These are phyloP conservation scores for Spodoptera frugiperda DNA, from an alignment of 1,140 invertebrate species.

Conservation along the genomic window DNA sequence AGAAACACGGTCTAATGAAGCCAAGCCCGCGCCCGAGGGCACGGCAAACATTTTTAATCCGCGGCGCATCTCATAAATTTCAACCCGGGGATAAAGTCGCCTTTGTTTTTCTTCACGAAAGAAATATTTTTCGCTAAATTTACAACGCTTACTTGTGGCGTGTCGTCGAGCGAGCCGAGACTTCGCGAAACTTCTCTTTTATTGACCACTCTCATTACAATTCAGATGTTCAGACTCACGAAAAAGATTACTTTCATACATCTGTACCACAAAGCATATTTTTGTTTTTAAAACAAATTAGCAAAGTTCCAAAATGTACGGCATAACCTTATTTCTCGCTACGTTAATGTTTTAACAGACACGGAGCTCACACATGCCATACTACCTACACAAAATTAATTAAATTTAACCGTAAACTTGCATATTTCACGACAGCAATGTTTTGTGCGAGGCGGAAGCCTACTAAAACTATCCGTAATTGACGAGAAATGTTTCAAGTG, in stretches of 20 bases:
- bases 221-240: conserved; percentile 53
- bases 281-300: not conserved
- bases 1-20: conserved; percentile 79
- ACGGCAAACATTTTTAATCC: conserved; percentile 83
- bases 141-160: conserved; percentile 66
- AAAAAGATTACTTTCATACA: conserved; percentile 35
- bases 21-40: conserved; percentile 72
- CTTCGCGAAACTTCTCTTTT: conserved; percentile 53
- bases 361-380: conserved; percentile 41
- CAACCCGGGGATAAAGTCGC: conserved; percentile 71
- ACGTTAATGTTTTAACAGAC: not conserved
- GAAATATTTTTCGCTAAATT: conserved; percentile 78
- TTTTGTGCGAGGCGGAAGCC: conserved; percentile 36
- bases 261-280: no score
- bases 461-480: conserved; percentile 53
- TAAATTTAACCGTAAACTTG: conserved; percentile 36
- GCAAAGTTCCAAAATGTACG: not conserved
- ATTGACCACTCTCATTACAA: conserved; percentile 55
- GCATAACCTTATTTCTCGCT: not conserved
- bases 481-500: conserved; percentile 58
- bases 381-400: conserved; percentile 41
- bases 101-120: conserved; percentile 78
- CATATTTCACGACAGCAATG: conserved; percentile 34
- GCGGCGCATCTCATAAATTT: conserved; percentile 82
- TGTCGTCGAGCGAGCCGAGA: conserved; percentile 49